Evolutionary conservation across 2,888 invertebrate species (phyloP), one percentile per base, ranked within the genome.

Genomic region (Mesorhabditis belari): DNA sequence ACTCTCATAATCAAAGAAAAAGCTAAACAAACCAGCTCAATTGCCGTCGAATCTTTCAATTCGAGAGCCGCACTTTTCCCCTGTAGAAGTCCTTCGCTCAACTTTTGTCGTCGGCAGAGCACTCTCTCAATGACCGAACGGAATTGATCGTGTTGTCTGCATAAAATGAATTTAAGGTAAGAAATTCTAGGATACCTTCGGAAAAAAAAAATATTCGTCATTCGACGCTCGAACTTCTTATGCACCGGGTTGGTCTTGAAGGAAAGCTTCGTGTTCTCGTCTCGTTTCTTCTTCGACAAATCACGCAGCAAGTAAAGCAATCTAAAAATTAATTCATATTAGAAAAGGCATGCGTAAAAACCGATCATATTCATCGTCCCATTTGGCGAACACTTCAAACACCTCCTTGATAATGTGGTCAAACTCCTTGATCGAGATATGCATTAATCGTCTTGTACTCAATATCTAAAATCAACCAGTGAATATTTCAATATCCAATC

Each of bases 301-400:
- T 54, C 54, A 27, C 23, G 23, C 12, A 54, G 23, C 54, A 21
- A 9, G n/a, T n/a, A 25, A 12, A 25, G 23, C 23, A 23, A 17
- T 12, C 25, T 9, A 9, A 17, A 54, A 26, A 25, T 9, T 12
- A 54, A 21, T n/a, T 9, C n/a, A 19, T 51, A 12, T 12, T n/a
- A 19, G n/a, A 35, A 35, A n/a, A 35, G 44, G 19, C 17, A 19
- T 9, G 3, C n/a, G n/a, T n/a, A 26, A 54, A 27, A 63, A 85
- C 82, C 94, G 96, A 81, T 98, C 98, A 81, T 94, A 95, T 82
- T 99, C 98, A 83, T 98, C 96, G 81, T 98, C 98, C 98, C 98
- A 99, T 25, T 90, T 89, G 5, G 88, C 87, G 82, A 94, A 94
- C 28, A 94, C 92, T 80, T 93, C 92, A 81, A 92, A 92, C 82